Evolutionary conservation across 1,140 invertebrate genomes (phyloP), one percentile per base, ranked within the genome.

Genomic region (Drosophila pseudoananassae): DNA sequence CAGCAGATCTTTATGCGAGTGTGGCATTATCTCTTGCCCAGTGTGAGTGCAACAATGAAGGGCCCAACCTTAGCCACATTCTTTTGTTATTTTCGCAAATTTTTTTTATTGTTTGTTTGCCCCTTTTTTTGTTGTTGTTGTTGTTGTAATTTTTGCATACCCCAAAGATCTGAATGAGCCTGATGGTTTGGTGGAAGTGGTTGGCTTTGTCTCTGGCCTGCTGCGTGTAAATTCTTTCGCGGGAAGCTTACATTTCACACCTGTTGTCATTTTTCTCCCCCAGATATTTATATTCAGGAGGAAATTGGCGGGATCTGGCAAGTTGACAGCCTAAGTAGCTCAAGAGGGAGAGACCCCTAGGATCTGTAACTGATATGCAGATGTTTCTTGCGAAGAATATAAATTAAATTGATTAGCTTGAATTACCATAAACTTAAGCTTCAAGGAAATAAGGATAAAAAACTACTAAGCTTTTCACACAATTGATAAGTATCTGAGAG

Each of bases 31-130:
- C 17, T 4, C 7, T 15, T 29, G 38, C 17, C 8, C 38, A 15
- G 17, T 38, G 50, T 36, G 47, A 53, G 51, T 65, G 43, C 64
- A 81, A 58, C 72, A 84, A 76, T 64, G 57, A 74, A 74, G 68
- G 82, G 82, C 51, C 79, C 60, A 79, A 55, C 58, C 81, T 73
- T 47, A 53, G 64, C 56, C 69, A 71, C 78, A 85, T 85, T 85
- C 82, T 64, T 87, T 82, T 78, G 82, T 87, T 85, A 75, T 76
- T 87, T 75, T 85, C 74, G 74, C 75, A 82, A 84, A 79, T 65
- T 63, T 75, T 64, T 66, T 43, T 33, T 54, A 66, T 73, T 61
- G 12, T 36, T 36, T 36, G 33, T 36, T 36, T 12, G 33, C 9
- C 31, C 31, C 52, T 52, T 64, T 47, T 51, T 40, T 9, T 45